Evolutionary conservation across 1,140 invertebrate species (phyloP).

Genomic region (Ostrea edulis): DNA sequence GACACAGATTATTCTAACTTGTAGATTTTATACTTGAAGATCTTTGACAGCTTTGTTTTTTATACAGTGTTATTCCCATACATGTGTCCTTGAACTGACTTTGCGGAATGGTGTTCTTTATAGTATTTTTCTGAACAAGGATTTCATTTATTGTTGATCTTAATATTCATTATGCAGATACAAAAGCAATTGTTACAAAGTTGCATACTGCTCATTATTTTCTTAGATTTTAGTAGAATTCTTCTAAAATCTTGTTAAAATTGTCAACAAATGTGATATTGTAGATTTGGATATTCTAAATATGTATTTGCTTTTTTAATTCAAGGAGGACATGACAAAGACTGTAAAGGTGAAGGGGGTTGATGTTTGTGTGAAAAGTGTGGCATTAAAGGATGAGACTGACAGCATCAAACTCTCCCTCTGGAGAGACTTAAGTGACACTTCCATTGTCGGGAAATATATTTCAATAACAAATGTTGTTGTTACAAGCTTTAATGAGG

Average conservation of each 20-base stretch:
- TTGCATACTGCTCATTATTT: not conserved
- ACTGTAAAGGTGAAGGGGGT: not conserved
- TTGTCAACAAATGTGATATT: not conserved
- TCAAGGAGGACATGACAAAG: conserved; percentile 1
- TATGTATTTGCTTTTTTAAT: not conserved
- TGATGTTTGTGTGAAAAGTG: not conserved
- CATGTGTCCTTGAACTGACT: too few relatives aligned
- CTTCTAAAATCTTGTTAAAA: not conserved
- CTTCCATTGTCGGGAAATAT: not conserved
- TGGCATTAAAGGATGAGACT: not conserved
- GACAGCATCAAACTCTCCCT: not conserved
- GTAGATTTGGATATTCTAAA: not conserved
- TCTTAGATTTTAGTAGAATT: not conserved
- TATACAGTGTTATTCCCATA: too few relatives aligned
- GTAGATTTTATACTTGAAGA: too few relatives aligned
- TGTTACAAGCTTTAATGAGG: not conserved
- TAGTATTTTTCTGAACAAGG: too few relatives aligned
- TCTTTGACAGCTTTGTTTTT: too few relatives aligned
- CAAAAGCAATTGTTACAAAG: too few relatives aligned
- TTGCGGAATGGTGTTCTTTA: too few relatives aligned
- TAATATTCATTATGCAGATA: too few relatives aligned
- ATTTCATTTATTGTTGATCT: too few relatives aligned
- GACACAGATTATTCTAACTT: too few relatives aligned
- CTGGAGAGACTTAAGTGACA: not conserved
- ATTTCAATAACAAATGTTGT: not conserved